These are phyloP conservation scores for Lepidurus couesii DNA, from an alignment of 1,140 invertebrate species.

Conservation along the genomic window DNA sequence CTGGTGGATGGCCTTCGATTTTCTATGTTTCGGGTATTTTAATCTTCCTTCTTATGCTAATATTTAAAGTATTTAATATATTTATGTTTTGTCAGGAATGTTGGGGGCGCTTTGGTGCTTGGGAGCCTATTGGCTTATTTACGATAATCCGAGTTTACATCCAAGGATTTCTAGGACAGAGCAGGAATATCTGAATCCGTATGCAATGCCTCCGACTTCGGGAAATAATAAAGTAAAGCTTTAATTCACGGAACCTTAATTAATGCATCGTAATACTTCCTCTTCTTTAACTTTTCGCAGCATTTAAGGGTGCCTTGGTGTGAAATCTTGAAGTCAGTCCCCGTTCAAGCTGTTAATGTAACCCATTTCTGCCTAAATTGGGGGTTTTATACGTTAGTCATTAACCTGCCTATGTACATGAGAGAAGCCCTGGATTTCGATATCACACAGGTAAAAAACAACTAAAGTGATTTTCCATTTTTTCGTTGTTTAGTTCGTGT, in stretches of 20 bases:
- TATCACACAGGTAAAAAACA: slow-evolving; percentile 47
- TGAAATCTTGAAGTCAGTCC: slow-evolving; percentile 49
- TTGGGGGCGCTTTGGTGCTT: slow-evolving; percentile 46
- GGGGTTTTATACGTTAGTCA: slow-evolving; percentile 56
- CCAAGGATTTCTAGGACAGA: slow-evolving; percentile 49
- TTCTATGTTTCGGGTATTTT: slow-evolving; percentile 44
- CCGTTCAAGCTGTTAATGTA: slow-evolving; percentile 53
- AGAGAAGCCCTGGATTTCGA: slow-evolving; percentile 54
- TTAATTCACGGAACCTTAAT: slow-evolving; percentile 30
- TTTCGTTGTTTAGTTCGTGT: slow-evolving; percentile 18
- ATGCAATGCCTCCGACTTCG: background rate
- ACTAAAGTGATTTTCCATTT: too few species aligned
- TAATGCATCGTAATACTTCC: background rate
- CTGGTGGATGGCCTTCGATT: slow-evolving; percentile 47
- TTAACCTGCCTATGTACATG: slow-evolving; percentile 55
- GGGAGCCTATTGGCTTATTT: slow-evolving; percentile 46
- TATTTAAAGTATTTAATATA: slow-evolving; percentile 15
- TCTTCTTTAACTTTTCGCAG: slow-evolving; percentile 28
- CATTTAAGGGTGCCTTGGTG: slow-evolving; percentile 47
- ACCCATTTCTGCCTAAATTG: slow-evolving; percentile 57
- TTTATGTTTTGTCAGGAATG: slow-evolving; percentile 37
- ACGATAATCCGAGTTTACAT: slow-evolving; percentile 49
- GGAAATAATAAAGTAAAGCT: slow-evolving; percentile 32
- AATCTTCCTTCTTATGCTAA: slow-evolving; percentile 7
- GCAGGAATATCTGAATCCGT: slow-evolving; percentile 45